Base-by-base conservation (phyloP, 2,888 invertebrate genomes). In the Xestobium rufovillosum region DNA sequence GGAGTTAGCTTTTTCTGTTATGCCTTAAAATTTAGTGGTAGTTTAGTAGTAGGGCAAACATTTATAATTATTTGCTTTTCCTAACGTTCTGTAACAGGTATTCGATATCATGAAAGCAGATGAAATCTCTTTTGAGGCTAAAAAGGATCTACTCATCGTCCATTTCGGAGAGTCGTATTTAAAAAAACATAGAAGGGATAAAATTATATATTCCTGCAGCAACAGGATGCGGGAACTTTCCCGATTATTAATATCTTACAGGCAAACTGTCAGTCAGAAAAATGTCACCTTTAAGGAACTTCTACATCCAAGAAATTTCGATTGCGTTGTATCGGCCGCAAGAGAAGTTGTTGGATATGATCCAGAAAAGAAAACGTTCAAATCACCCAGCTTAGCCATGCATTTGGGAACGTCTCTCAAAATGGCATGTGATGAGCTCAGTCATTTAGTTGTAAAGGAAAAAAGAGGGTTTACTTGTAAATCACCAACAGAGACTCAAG, bases 341-440 rank as follows among this genome's bases (percentile, higher is more conserved):
- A 48, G 49, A 39, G n/a, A 35, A 19, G 41, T 52, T 39, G 36
- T 34, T 6, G 50, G 47, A 14, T 52, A 45, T 39, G 39, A 52
- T 35, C 40, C 40, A 10, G 6, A 34, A 12, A 43, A 43, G 30
- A 51, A 52, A 45, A 49, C 43, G 6, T 52, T 46, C 33, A 43
- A 42, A 14, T 26, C 44, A 10, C 50, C 48, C 15, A 51, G 52
- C 30, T 29, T 52, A 3, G 51, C 49, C 2, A 44, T 51, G 44
- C 49, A 50, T 36, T 35, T 50, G 25, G 49, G 50, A 2, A 49
- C 45, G 4, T 49, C 40, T 11, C 38, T 50, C 19, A 51, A 50
- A 39, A 15, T 30, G 4, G 40, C 34, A 17, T 50, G 47, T 27
- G 49, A 50, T 28, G 47, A 50, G 41, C 27, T 48, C 9, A 36